A percentile compares a stretch with the other conserved stretches of the same genome.
phyloP scores from a whole-genome alignment of 2,888 invertebrate genomes.

The Gibbula magus region DNA sequence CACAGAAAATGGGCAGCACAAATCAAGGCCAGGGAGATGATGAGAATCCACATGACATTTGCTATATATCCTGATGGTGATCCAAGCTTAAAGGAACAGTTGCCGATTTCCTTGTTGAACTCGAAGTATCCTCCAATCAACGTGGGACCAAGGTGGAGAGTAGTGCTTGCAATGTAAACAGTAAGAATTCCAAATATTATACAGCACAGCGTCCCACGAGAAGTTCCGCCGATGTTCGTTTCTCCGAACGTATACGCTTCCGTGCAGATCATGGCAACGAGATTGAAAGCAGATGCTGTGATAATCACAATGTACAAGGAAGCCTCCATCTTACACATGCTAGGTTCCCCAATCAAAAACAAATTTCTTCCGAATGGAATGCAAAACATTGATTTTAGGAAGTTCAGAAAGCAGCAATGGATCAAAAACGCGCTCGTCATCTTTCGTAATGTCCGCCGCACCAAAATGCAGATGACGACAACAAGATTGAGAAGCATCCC shows the following conservation, averaged over 20 bases:
- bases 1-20: conserved; percentile 71
- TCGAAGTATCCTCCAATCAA: conserved; percentile 74
- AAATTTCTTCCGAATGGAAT: conserved; percentile 73
- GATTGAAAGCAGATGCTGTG: conserved; percentile 74
- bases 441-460: conserved; percentile 63
- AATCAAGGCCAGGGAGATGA: conserved; percentile 70
- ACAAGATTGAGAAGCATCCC: conserved; percentile 71
- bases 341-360: conserved; percentile 62
- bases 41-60: conserved; percentile 74
- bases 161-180: conserved; percentile 73
- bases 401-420: conserved; percentile 73
- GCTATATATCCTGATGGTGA: conserved; percentile 73
- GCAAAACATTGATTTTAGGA: conserved; percentile 72
- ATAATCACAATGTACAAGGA: conserved; percentile 72
- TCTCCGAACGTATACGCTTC: conserved; percentile 75
- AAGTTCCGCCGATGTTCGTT: conserved; percentile 67
- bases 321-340: conserved; percentile 70
- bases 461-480: conserved; percentile 66
- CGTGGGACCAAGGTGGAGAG: conserved; percentile 75
- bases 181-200: conserved; percentile 73
- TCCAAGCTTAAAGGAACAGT: conserved; percentile 73
- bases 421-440: conserved; percentile 74
- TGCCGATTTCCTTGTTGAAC: conserved; percentile 73
- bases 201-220: conserved; percentile 71
- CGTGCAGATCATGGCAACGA: conserved; percentile 75